Evolutionary conservation across 2,797 vertebrate genomes (phyloP).

Genomic region (Pteronotus mesoamericanus): DNA sequence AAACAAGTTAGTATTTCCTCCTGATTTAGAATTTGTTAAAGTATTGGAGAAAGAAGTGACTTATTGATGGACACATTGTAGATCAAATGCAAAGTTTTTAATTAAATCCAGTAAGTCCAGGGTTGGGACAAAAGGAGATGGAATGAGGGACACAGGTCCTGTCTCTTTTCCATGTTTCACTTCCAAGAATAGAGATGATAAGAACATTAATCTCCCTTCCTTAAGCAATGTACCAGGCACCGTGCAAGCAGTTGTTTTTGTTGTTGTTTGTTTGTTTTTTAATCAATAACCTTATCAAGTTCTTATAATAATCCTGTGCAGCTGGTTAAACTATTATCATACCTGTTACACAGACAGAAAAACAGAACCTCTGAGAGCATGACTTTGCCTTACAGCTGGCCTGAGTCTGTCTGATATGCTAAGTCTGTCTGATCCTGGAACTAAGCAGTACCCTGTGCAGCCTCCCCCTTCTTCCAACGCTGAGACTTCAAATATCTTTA

Average conservation of each 20-base stretch:
- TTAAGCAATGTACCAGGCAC: not conserved
- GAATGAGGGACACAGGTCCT: not conserved
- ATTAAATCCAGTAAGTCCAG: not conserved
- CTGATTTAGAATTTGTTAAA: not conserved
- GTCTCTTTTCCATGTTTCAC: not conserved
- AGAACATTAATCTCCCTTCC: not conserved
- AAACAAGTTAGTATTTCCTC: not conserved
- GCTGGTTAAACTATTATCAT: not conserved
- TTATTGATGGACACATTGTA: conserved; percentile 1
- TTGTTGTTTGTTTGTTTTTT: not conserved
- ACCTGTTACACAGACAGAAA: not conserved
- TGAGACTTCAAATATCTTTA: not conserved
- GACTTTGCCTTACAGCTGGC: not conserved
- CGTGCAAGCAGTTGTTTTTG: not conserved
- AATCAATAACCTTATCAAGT: not conserved
- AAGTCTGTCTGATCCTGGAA: fast-evolving
- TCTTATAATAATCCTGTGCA: not conserved
- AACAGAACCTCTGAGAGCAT: not conserved
- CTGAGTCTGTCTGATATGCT: not conserved
- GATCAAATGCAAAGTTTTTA: conserved; percentile 7
- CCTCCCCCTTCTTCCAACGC: not conserved
- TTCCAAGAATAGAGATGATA: not conserved
- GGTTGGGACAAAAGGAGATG: not conserved
- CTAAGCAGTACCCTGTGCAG: fast-evolving
- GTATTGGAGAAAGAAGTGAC: not conserved